Evolutionary conservation across 2,113 vertebrate genomes (phyloP).

Genomic region (Ceyx cyanopectus): DNA sequence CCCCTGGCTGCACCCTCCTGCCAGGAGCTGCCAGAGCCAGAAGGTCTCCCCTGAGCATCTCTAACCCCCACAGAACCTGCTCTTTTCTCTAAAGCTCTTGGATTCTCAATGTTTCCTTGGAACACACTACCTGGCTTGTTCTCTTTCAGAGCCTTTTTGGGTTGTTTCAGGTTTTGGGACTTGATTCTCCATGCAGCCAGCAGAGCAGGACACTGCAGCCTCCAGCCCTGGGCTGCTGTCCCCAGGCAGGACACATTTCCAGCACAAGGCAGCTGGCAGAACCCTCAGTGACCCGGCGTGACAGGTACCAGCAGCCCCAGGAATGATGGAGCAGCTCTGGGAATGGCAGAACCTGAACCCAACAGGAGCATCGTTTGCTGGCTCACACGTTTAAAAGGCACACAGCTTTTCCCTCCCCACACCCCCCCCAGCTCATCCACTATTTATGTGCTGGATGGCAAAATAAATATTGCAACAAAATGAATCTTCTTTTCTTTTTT

Average conservation of each 20-base stretch:
- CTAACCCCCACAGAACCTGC: accelerated
- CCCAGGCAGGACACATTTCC: neutral
- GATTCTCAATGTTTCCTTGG: neutral
- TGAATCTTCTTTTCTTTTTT: neutral
- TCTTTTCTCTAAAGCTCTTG: neutral
- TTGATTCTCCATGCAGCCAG: accelerated
- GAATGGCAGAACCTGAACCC: neutral
- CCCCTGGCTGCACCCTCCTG: neutral
- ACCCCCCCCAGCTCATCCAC: neutral
- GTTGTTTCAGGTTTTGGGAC: accelerated
- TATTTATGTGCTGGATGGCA: neutral
- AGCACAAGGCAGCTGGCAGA: neutral
- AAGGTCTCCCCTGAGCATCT: neutral
- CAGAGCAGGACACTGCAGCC: accelerated
- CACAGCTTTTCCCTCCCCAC: neutral
- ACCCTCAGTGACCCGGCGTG: neutral
- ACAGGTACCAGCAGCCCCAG: neutral
- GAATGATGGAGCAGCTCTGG: neutral
- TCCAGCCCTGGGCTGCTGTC: neutral
- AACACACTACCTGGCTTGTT: neutral
- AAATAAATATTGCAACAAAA: neutral
- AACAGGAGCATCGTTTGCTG: neutral
- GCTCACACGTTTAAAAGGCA: neutral
- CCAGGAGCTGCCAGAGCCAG: neutral
- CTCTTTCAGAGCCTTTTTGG: neutral